These are phyloP conservation scores for Trichonephila clavata DNA, from an alignment of 1,140 invertebrate species.

Conservation along the genomic window DNA sequence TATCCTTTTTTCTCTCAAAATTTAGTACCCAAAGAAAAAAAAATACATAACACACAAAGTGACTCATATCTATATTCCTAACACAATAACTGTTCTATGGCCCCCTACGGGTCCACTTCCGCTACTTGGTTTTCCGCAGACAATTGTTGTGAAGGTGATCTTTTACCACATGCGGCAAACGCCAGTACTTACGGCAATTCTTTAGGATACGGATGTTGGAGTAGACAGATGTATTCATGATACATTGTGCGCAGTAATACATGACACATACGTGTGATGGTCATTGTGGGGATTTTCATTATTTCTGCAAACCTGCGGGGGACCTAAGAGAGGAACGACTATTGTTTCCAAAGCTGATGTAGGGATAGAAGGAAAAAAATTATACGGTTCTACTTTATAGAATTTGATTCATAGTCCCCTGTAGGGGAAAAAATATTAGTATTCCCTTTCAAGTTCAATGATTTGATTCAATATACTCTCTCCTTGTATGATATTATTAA, in stretches of 20 bases:
- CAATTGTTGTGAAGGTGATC: slow-evolving; percentile 47
- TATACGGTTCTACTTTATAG: no score
- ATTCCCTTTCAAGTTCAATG: no score
- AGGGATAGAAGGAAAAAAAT: not conserved
- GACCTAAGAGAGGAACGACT: not conserved
- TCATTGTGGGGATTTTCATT: slow-evolving; percentile 41
- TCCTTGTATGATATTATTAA: no score
- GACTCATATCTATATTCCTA: slow-evolving; percentile 3
- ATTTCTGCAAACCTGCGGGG: not conserved
- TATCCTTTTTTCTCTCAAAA: not conserved
- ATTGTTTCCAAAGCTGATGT: slow-evolving; percentile 21
- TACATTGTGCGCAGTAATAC: not conserved
- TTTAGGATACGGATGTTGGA: slow-evolving; percentile 32
- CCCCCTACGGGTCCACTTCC: slow-evolving; percentile 23
- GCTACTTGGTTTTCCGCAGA: not conserved
- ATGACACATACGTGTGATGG: slow-evolving; percentile 32
- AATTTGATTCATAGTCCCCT: no score
- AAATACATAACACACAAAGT: not conserved
- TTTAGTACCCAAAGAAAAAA: not conserved
- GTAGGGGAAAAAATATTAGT: no score
- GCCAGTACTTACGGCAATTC: not conserved
- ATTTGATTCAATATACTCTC: no score
- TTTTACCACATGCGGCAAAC: slow-evolving; percentile 39
- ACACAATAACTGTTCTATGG: not conserved
- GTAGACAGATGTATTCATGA: slow-evolving; percentile 11